A percentile compares a stretch with the other conserved stretches of the same genome.
Conservation (phyloP, 2,888 invertebrate species). For the Pedicia rivosa region DNA sequence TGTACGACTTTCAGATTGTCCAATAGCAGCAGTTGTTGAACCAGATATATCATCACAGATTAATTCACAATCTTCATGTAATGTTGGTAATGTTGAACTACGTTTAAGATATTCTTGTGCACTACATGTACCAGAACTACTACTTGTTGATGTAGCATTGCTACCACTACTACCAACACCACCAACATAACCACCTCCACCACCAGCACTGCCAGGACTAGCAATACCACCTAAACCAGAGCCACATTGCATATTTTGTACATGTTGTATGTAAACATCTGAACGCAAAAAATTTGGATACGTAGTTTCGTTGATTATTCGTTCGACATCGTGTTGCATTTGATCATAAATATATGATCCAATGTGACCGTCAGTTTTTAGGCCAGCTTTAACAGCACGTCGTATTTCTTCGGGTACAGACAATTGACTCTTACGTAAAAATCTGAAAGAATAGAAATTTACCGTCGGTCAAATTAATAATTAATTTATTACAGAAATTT, state of each 20-base stretch:
- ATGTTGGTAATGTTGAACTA: slow-evolving; percentile 52
- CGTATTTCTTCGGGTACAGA: slow-evolving; percentile 70
- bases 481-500: too few relatives aligned
- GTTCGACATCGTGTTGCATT: slow-evolving; percentile 65
- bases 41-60: slow-evolving; percentile 29
- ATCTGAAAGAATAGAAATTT: slow-evolving; percentile 32
- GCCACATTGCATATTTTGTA: slow-evolving; percentile 9
- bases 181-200: slow-evolving; percentile 21
- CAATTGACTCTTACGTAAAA: slow-evolving; percentile 65
- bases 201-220: slow-evolving; percentile 9
- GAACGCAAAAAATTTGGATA: slow-evolving; percentile 88
- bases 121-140: slow-evolving; percentile 29
- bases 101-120: slow-evolving; percentile 33
- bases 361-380: slow-evolving; percentile 50
- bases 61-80: slow-evolving; percentile 75
- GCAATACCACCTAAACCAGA: background rate
- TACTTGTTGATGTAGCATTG: slow-evolving; percentile 27
- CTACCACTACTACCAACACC: slow-evolving; percentile 15
- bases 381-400: slow-evolving; percentile 55
- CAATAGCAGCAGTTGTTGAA: slow-evolving; percentile 14
- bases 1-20: slow-evolving; percentile 15
- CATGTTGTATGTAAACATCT: slow-evolving; percentile 62
- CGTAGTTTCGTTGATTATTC: slow-evolving; percentile 68
- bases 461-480: too few relatives aligned
- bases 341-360: slow-evolving; percentile 72